Conservation (phyloP, 1,140 invertebrate species). For the Aethina tumida region DNA sequence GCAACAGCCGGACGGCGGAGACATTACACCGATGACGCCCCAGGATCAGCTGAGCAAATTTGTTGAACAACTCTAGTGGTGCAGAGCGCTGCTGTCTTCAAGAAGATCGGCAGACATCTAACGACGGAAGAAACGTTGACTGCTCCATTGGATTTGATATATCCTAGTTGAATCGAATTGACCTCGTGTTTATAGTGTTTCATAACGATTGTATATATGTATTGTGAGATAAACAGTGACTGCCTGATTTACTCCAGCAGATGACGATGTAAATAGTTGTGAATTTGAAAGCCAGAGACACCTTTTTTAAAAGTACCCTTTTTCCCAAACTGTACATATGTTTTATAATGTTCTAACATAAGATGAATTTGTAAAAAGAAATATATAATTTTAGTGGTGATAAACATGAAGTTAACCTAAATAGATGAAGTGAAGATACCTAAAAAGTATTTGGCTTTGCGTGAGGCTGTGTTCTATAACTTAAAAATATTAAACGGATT, state of each 20-base stretch:
- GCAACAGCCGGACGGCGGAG: conserved; percentile 35
- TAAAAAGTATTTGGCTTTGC: conserved; percentile 35
- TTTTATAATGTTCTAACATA: conserved; percentile 27
- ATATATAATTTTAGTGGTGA: conserved; percentile 29
- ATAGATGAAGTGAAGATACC: conserved; percentile 27
- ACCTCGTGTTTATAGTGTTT: neutral
- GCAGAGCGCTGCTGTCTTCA: conserved; percentile 18
- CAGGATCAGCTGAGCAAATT: conserved; percentile 89
- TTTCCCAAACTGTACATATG: conserved; percentile 31
- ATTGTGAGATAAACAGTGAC: too few relatives aligned
- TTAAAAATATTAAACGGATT: conserved; percentile 34
- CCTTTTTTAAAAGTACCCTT: too few relatives aligned
- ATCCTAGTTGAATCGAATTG: neutral
- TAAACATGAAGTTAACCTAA: conserved; percentile 29
- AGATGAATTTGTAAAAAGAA: conserved; percentile 12
- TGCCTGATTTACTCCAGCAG: too few relatives aligned
- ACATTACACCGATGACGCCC: conserved; percentile 66
- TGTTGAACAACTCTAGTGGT: conserved; percentile 82
- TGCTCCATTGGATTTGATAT: neutral
- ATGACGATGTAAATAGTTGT: conserved; percentile 8
- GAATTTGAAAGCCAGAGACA: conserved; percentile 7
- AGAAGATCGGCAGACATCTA: conserved; percentile 8
- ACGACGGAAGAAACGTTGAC: neutral
- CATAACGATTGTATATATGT: conserved; percentile 1
- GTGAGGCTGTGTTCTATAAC: conserved; percentile 36